phyloP scores from a whole-genome alignment of 2,113 vertebrate species.

The Sylvicapra grimmia region DNA sequence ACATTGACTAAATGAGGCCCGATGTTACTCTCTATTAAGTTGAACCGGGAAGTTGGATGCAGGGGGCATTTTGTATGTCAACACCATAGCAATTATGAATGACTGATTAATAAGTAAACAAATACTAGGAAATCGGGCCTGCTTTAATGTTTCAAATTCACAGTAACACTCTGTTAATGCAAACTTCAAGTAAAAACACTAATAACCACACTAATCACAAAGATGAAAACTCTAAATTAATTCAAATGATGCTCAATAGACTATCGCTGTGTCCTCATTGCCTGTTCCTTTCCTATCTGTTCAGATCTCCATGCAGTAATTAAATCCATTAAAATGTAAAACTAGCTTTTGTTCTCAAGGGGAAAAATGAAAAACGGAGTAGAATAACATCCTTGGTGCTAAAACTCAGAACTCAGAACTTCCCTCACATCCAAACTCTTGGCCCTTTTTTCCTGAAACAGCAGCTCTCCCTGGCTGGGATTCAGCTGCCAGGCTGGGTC shows the following conservation, averaged over 20 bases:
- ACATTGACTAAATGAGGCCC: conserved; percentile 37
- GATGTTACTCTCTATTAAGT: conserved; percentile 54
- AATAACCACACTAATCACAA: conserved; percentile 71
- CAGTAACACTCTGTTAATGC: conserved; percentile 57
- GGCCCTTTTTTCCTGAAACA: neutral
- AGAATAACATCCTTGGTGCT: conserved; percentile 61
- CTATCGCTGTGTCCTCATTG: conserved; percentile 73
- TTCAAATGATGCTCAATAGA: conserved; percentile 76
- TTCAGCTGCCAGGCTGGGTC: neutral
- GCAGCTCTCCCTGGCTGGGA: neutral
- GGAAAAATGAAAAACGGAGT: conserved; percentile 64
- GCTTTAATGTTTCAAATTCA: conserved; percentile 52
- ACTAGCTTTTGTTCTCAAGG: conserved; percentile 71
- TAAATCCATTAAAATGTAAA: conserved; percentile 83
- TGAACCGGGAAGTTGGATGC: conserved; percentile 51
- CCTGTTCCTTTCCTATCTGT: conserved; percentile 73
- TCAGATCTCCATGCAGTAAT: conserved; percentile 78
- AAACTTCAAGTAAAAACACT: conserved; percentile 72
- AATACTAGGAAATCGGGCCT: conserved; percentile 49
- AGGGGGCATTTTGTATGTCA: conserved; percentile 44
- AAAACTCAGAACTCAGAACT: conserved; percentile 61
- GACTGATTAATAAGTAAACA: conserved; percentile 61
- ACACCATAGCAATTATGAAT: conserved; percentile 39
- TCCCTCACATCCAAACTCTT: conserved; percentile 16
- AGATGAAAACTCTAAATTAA: conserved; percentile 74